Evolutionary conservation across 2,797 vertebrate genomes (phyloP).

Genomic region (Semaprochilodus insignis): DNA sequence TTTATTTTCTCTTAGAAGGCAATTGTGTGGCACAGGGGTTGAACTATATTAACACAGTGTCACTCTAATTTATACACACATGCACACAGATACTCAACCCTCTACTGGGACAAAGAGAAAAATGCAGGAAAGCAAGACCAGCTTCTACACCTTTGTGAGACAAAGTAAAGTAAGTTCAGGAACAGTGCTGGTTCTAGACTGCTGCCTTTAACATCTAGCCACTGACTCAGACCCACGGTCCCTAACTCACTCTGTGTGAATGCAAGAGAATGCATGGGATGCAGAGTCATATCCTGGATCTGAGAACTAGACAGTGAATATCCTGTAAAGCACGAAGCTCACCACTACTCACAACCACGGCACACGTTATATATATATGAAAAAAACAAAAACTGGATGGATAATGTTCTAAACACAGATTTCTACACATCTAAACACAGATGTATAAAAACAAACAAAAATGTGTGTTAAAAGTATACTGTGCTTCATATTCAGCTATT

Average conservation of each 20-base stretch:
- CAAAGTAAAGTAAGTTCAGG: no score
- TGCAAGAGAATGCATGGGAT: not conserved
- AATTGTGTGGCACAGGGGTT: not conserved
- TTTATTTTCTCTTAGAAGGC: slow-evolving; percentile 14
- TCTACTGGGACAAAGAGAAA: no score
- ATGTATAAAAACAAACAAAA: no score
- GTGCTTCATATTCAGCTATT: no score
- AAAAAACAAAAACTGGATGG: no score
- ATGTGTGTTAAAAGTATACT: no score
- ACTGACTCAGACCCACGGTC: not conserved
- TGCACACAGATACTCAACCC: not conserved
- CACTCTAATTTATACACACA: slow-evolving; percentile 1
- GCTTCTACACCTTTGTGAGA: no score
- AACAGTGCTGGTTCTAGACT: not conserved
- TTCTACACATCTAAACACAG: no score
- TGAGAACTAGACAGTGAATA: not conserved
- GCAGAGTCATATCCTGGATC: slow-evolving; percentile 7
- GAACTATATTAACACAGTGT: not conserved
- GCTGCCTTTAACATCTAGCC: not conserved
- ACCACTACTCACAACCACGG: no score
- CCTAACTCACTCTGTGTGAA: not conserved
- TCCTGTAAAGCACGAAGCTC: not conserved
- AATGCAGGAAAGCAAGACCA: no score
- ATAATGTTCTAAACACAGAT: no score
- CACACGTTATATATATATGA: no score